Base-by-base conservation (phyloP, 1,140 invertebrate genomes). In the Leptinotarsa texana region DNA sequence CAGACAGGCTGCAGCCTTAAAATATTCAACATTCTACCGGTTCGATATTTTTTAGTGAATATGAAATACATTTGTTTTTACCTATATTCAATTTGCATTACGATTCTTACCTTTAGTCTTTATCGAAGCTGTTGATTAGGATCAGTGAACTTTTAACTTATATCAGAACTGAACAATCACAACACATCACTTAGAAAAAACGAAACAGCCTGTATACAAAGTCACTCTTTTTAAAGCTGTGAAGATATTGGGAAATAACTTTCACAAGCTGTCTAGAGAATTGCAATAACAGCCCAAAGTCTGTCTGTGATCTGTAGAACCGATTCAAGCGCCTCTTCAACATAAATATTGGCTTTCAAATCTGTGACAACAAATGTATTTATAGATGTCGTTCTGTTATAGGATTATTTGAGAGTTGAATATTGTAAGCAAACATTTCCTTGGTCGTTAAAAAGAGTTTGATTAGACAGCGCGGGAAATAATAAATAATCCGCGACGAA, bases 271-370 rank as follows among this genome's bases (percentile, higher is more conserved):
- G 57, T 62, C 17, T 62, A n/a, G 4, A 21, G 17, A 62, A 13
- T 21, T 62, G 17, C 17, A 62, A 21, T 22, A 13, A 18, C 61
- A 22, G n/a, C 13, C 21, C 15, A n/a, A 22, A n/a, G 11, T 24
- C 63, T 22, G 4, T 27, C 63, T 65, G 17, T 17, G 63, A 22
- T n/a, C 27, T n/a, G 22, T 33, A 65, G 63, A 33, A 33, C 63
- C 11, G 27, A 65, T 18, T 15, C 63, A 13, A 5, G 51, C 27
- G 13, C 63, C 27, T 33, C 15, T 24, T 65, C 21, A 65, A 65
- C 21, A 65, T 65, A 65, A 65, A 65, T 65, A 65, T 65, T 65
- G 63, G 63, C 63, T 24, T 65, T 65, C 63, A 65, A 65, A 65
- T 65, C 11, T 65, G 63, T 65, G 63, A 65, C 63, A 65, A 65